phyloP scores from a whole-genome alignment of 1,140 invertebrate species.

The Andrena cerasifolii region DNA sequence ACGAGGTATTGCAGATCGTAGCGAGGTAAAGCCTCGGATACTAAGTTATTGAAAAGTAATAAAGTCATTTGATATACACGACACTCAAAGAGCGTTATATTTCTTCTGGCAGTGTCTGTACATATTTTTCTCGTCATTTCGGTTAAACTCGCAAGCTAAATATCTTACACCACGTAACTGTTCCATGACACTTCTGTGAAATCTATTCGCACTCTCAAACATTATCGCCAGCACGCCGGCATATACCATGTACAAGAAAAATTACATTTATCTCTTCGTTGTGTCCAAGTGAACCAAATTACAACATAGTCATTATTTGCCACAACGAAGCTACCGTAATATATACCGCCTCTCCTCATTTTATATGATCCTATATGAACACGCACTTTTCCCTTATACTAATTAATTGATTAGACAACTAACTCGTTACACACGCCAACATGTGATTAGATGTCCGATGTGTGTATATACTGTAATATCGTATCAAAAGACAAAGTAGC shows the following conservation, averaged over 20 bases:
- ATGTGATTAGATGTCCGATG: slow-evolving; percentile 46
- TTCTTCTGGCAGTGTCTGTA: slow-evolving; percentile 64
- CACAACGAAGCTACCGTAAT: slow-evolving; percentile 65
- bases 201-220: slow-evolving; percentile 53
- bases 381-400: slow-evolving; percentile 66
- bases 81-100: slow-evolving; percentile 61
- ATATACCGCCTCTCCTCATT: slow-evolving; percentile 42
- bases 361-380: slow-evolving; percentile 73
- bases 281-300: slow-evolving; percentile 48
- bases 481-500: slow-evolving; percentile 69
- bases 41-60: slow-evolving; percentile 53
- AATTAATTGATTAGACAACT: slow-evolving; percentile 61
- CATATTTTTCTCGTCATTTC: slow-evolving; percentile 38
- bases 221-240: slow-evolving; percentile 32
- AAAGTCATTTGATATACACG: slow-evolving; percentile 53
- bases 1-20: slow-evolving; percentile 50
- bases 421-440: slow-evolving; percentile 45
- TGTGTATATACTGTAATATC: slow-evolving; percentile 56
- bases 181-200: slow-evolving; percentile 41
- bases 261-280: slow-evolving; percentile 53
- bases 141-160: slow-evolving; percentile 51
- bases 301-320: slow-evolving; percentile 46
- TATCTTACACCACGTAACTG: slow-evolving; percentile 43
- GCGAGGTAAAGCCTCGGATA: slow-evolving; percentile 46
- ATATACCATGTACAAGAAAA: slow-evolving; percentile 53